Evolutionary conservation across 2,888 invertebrate species (phyloP), one percentile per base, ranked within the genome.

Genomic region (Dynastes tityus): DNA sequence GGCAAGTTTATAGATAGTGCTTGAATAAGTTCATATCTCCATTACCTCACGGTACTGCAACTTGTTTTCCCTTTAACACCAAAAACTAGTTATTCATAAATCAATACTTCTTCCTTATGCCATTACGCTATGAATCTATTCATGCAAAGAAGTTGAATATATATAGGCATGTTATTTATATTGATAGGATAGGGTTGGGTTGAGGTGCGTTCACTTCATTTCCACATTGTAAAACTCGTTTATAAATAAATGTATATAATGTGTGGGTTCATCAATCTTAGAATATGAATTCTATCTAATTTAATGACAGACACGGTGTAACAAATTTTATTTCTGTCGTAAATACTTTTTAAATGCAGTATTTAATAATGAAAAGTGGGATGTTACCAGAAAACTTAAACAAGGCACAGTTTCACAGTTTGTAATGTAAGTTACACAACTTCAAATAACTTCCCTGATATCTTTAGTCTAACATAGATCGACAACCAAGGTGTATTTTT

Each of bases 131-230:
- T 61, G 58, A 58, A 61, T 13, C 22, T 73, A 73, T 73, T 27
- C 40, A 61, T 40, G 32, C 27, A 55, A 32, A 55, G 37, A n/a
- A 16, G 55, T 11, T 53, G 71, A 32, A 58, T 53, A 70, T 55
- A 32, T 55, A 16, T 22, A 70, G 13, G 58, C 71, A 22, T 16
- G 37, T 45, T 73, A 73, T 73, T 73, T 73, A 73, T 73, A 73
- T 73, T 73, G 61, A 73, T 61, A 37, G 40, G 58, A 40, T 73
- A 58, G 73, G 73, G 73, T 58, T 73, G 73, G 73, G 73, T 73
- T 40, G 11, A 73, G 37, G 37, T 70, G 70, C 16, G 70, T 70
- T 55, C 45, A 51, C 11, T 22, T 58, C 22, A 55, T 58, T 58
- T 27, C 22, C 8, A 8, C 16, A 61, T 22, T 40, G 40, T 68